These are phyloP conservation scores for Battus philenor DNA, from an alignment of 1,140 invertebrate species.

Conservation along the genomic window DNA sequence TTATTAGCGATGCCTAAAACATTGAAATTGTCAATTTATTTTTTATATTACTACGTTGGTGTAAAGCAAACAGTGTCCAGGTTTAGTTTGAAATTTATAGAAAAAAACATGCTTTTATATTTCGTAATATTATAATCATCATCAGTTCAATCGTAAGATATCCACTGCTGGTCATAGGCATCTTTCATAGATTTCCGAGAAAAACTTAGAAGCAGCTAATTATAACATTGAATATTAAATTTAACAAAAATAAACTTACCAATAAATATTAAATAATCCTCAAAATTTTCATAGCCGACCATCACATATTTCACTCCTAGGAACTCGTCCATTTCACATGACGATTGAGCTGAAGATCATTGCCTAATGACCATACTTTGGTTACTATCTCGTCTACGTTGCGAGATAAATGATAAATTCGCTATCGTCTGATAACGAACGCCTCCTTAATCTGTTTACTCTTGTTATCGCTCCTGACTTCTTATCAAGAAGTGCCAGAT, in stretches of 20 bases:
- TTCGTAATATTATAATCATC: too few species aligned
- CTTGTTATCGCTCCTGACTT: background rate
- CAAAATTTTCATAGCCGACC: slow-evolving; percentile 42
- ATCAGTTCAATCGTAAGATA: too few species aligned
- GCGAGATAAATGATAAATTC: slow-evolving; percentile 10
- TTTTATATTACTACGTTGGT: too few species aligned
- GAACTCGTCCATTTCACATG: slow-evolving; percentile 39
- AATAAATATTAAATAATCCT: slow-evolving; percentile 47
- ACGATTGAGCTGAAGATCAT: background rate
- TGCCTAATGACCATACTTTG: slow-evolving; percentile 2
- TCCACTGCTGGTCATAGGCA: too few species aligned
- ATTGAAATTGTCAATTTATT: too few species aligned
- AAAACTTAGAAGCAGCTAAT: too few species aligned
- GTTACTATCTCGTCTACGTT: slow-evolving; percentile 4
- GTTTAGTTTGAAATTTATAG: too few species aligned
- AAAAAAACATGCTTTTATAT: too few species aligned
- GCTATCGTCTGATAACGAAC: slow-evolving; percentile 4
- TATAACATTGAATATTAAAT: too few species aligned
- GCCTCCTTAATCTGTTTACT: background rate
- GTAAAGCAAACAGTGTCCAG: too few species aligned
- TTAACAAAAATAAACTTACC: slow-evolving; percentile 24
- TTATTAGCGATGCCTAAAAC: too few species aligned
- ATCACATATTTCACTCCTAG: slow-evolving; percentile 44
- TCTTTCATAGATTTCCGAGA: too few species aligned
- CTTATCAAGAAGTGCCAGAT: background rate